Percentiles rank a stretch among this genome's conserved stretches.
Conservation (phyloP, 2,113 vertebrate species). For the Polypterus senegalus region DNA sequence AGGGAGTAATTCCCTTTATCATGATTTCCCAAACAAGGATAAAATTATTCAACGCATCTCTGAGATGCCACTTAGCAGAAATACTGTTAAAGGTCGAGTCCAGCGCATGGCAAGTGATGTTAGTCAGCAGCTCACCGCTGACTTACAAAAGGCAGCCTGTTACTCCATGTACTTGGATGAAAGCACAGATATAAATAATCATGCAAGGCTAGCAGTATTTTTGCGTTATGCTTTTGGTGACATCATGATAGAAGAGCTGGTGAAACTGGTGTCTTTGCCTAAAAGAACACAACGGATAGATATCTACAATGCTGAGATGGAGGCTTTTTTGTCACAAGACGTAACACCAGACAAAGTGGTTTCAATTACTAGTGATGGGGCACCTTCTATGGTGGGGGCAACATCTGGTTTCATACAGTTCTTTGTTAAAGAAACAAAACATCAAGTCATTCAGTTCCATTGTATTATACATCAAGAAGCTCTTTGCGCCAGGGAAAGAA, state of each 20-base stretch:
- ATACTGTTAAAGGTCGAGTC: slow-evolving; percentile 2
- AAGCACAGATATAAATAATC: slow-evolving; percentile 1
- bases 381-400: not conserved
- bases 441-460: slow-evolving; percentile 9
- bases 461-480: slow-evolving; percentile 12
- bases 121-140: slow-evolving; percentile 10
- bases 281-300: slow-evolving; percentile 3
- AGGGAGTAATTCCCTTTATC: slow-evolving; percentile 11
- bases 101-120: slow-evolving; percentile 8
- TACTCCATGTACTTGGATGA: not conserved
- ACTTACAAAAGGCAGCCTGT: slow-evolving; percentile 9
- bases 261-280: slow-evolving; percentile 12
- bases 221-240: slow-evolving; percentile 13
- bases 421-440: slow-evolving; percentile 10
- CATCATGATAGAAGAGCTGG: slow-evolving; percentile 12
- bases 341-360: slow-evolving; percentile 7
- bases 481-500: slow-evolving; percentile 6
- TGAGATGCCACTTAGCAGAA: slow-evolving; percentile 8
- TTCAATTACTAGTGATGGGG: slow-evolving; percentile 6
- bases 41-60: slow-evolving; percentile 11
- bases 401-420: slow-evolving; percentile 9
- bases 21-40: slow-evolving; percentile 16
- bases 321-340: slow-evolving; percentile 12
- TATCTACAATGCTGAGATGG: not conserved
- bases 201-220: slow-evolving; percentile 7